Evolutionary conservation across 23 tunicate species (phyloP).

Genomic region (Oikopleura vanhoeffeni): DNA sequence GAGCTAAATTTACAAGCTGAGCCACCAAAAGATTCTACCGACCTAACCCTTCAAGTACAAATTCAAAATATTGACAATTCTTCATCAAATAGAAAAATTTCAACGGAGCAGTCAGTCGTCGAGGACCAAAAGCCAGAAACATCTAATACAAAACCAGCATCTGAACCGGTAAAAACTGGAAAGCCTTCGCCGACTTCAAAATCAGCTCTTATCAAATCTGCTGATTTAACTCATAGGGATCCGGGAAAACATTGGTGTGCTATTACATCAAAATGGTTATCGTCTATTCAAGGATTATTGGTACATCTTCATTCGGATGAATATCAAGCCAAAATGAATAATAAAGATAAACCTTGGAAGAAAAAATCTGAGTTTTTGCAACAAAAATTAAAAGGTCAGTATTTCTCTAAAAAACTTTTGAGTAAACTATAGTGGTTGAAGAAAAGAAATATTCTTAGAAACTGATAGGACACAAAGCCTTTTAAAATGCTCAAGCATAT

Average conservation of each 20-base stretch:
- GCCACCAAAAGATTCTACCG: not conserved
- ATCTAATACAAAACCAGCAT: not conserved
- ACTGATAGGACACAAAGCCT: too few species aligned
- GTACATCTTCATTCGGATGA: slow-evolving; percentile 9
- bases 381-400: not conserved
- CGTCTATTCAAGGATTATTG: not conserved
- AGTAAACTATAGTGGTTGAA: too few species aligned
- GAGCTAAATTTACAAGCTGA: not conserved
- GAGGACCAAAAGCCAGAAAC: not conserved
- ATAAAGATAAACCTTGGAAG: not conserved
- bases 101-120: not conserved
- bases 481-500: too few species aligned
- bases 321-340: not conserved
- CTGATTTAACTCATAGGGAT: not conserved
- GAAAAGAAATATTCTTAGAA: too few species aligned
- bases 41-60: not conserved
- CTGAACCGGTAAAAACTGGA: not conserved
- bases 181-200: not conserved
- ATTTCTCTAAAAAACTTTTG: too few species aligned
- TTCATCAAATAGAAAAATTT: not conserved
- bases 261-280: not conserved
- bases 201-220: not conserved
- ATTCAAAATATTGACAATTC: not conserved
- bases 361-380: not conserved
- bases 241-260: not conserved